Conservation (phyloP, 2,113 vertebrate genomes). For the Sturnus vulgaris region DNA sequence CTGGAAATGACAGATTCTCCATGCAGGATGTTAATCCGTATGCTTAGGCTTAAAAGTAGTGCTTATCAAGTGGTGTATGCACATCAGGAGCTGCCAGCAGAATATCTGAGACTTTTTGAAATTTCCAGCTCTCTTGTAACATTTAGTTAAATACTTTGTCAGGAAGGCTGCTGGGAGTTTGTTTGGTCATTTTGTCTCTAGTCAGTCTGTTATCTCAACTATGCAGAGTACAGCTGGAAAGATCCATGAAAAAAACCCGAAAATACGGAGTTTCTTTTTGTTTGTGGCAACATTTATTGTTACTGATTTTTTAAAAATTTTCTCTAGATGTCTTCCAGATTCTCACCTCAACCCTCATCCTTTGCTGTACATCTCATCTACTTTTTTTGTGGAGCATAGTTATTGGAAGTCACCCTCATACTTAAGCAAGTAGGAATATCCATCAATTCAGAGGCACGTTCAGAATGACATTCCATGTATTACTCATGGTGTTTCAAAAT, state of each 20-base stretch:
- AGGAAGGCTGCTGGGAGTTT: background rate
- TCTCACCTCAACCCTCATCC: background rate
- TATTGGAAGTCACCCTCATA: background rate
- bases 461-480: background rate
- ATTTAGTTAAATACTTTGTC: background rate
- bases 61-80: background rate
- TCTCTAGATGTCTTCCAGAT: background rate
- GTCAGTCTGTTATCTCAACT: background rate
- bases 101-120: background rate
- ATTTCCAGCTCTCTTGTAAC: background rate
- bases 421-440: background rate
- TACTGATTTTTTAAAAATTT: background rate
- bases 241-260: background rate
- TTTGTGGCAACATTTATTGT: background rate
- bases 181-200: background rate
- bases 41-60: background rate
- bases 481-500: background rate
- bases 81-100: slow-evolving; percentile 18
- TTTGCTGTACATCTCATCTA: background rate
- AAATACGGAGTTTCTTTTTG: background rate
- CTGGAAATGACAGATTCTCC: slow-evolving; percentile 25
- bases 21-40: background rate
- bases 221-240: background rate
- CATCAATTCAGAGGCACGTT: background rate
- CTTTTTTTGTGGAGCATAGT: background rate